A percentile compares a stretch with the other conserved stretches of the same genome.
These are phyloP conservation scores for Oryzias sinensis DNA, from an alignment of 2,797 vertebrate species.

Conservation along the genomic window DNA sequence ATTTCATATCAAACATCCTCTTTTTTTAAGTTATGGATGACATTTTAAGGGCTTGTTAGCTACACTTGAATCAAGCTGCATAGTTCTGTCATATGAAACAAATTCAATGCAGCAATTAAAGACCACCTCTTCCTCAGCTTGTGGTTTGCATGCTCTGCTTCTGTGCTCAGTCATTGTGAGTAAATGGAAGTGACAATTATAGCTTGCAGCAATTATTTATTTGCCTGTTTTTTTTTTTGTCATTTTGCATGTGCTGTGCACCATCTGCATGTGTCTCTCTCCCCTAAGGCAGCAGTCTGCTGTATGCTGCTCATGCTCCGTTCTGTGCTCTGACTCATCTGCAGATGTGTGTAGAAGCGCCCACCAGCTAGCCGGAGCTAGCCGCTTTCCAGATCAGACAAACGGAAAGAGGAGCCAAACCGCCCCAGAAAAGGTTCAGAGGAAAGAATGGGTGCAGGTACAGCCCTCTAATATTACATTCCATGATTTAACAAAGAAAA, in stretches of 20 bases:
- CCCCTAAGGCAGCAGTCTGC: conserved; percentile 54
- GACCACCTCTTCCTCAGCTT: conserved; percentile 43
- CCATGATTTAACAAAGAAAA: neutral
- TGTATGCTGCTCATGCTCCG: conserved; percentile 53
- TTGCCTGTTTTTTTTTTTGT: neutral
- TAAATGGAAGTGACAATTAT: conserved; percentile 68
- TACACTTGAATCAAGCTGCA: conserved; percentile 2
- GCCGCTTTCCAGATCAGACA: conserved; percentile 46
- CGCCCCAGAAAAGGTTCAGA: conserved; percentile 83
- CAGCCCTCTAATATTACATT: neutral
- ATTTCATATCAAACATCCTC: neutral
- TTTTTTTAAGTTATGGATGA: conserved; percentile 1
- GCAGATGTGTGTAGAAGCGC: conserved; percentile 66
- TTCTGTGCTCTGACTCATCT: conserved; percentile 64
- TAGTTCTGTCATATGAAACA: conserved; percentile 18
- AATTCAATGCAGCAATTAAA: conserved; percentile 33
- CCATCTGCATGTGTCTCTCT: conserved; percentile 63
- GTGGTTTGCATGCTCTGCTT: conserved; percentile 38
- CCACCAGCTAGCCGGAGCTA: conserved; percentile 63
- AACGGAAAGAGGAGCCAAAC: conserved; percentile 73
- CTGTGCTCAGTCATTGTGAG: conserved; percentile 38
- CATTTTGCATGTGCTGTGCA: conserved; percentile 51
- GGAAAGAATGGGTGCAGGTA: conserved; percentile 93
- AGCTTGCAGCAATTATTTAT: conserved; percentile 48
- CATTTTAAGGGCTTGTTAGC: conserved; percentile 2